Percentiles rank a stretch among this genome's conserved stretches.
Evolutionary conservation across 2,113 vertebrate species (phyloP).

Genomic region (Coreoperca whiteheadi): DNA sequence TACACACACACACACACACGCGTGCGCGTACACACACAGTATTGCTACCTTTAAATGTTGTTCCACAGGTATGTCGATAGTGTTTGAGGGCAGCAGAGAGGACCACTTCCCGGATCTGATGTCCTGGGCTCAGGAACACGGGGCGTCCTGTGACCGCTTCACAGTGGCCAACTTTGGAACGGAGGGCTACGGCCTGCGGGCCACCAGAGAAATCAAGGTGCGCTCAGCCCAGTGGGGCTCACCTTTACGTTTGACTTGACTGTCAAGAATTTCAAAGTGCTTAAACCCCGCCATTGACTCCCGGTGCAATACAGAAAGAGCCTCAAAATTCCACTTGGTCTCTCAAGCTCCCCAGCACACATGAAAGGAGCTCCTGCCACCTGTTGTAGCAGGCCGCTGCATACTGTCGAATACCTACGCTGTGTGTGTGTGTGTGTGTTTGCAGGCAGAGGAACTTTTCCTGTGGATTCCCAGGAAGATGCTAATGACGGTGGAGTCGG

Average conservation of each 20-base stretch:
- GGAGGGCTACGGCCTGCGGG: slow-evolving; percentile 94
- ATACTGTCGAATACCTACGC: background rate
- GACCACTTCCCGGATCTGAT: slow-evolving; percentile 92
- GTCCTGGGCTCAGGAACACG: slow-evolving; percentile 92
- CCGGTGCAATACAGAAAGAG: background rate
- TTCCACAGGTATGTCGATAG: slow-evolving; percentile 87
- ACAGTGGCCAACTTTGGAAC: slow-evolving; percentile 90
- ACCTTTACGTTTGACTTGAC: background rate
- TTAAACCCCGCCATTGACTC: background rate
- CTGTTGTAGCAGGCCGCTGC: no score
- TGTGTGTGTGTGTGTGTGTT: slow-evolving; percentile 5
- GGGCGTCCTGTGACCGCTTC: slow-evolving; percentile 92
- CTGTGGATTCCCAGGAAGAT: slow-evolving; percentile 98
- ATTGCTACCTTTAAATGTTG: no score
- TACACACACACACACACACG: no score
- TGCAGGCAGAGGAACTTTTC: slow-evolving; percentile 96
- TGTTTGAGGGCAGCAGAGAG: slow-evolving; percentile 94
- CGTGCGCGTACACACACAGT: background rate
- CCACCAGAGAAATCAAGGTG: slow-evolving; percentile 95
- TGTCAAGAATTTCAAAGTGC: no score
- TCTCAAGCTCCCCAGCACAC: background rate
- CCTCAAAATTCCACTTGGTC: background rate
- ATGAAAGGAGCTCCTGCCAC: background rate
- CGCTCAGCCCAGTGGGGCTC: background rate
- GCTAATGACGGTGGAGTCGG: slow-evolving; percentile 97